Percentiles rank a stretch among this genome's conserved stretches.
Evolutionary conservation across 2,797 vertebrate genomes (phyloP).

Genomic region (Tokudaia muenninki): DNA sequence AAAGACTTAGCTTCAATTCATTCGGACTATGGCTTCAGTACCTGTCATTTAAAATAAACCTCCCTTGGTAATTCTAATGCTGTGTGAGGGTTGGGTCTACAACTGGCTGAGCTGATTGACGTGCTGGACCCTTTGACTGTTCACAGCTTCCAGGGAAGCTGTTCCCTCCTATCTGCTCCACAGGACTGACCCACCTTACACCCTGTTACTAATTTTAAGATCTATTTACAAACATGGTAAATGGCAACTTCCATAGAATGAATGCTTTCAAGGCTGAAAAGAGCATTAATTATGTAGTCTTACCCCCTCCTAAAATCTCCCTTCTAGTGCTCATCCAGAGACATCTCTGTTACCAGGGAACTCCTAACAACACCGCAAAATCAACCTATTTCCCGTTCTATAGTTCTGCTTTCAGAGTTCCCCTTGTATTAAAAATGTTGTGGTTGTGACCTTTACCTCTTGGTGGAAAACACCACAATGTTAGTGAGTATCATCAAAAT

Average conservation of each 20-base stretch:
- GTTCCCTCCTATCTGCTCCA: constrained; percentile 16
- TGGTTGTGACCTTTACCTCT: neutral
- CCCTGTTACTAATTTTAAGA: constrained; percentile 35
- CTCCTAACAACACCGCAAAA: neutral
- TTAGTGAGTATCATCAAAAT: neutral
- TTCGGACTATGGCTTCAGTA: neutral
- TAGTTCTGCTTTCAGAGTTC: neutral
- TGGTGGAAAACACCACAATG: neutral
- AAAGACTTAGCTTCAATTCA: neutral
- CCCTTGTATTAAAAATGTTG: neutral
- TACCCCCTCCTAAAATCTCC: neutral
- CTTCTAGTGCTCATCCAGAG: neutral
- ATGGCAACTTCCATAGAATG: neutral
- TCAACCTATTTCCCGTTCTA: neutral
- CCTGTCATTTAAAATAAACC: neutral
- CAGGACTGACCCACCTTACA: constrained; percentile 55
- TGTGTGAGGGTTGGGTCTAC: neutral
- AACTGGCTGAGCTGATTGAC: constrained; percentile 8
- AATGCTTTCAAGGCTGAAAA: constrained; percentile 16
- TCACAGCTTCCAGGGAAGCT: neutral
- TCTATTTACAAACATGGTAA: constrained; percentile 19
- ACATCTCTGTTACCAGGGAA: neutral
- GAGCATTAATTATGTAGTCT: neutral
- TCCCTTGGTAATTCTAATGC: neutral
- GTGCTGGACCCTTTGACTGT: constrained; percentile 1